A percentile compares a stretch with the other conserved stretches of the same genome.
Evolutionary conservation across 2,888 invertebrate genomes (phyloP).

Genomic region (Xestia sexstrigata): DNA sequence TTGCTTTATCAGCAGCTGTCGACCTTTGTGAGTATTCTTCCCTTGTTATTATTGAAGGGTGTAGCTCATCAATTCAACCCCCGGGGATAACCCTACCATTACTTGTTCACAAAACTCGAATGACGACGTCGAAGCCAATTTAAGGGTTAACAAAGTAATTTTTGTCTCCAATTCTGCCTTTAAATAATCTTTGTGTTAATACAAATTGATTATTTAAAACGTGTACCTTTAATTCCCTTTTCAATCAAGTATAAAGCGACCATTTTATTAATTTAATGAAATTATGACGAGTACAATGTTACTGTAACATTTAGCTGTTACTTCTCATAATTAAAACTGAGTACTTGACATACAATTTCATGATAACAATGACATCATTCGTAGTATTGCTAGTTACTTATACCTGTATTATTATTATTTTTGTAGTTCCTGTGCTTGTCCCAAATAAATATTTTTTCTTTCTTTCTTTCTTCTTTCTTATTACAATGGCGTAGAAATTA

Average conservation of each 20-base stretch:
- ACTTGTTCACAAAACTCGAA: slow-evolving; percentile 11
- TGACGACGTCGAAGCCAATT: slow-evolving; percentile 24
- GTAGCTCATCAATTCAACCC: slow-evolving; percentile 19
- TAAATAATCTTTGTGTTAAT: background rate
- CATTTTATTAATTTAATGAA: slow-evolving; percentile 34
- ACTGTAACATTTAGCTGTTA: slow-evolving; percentile 23
- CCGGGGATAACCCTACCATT: slow-evolving; percentile 9
- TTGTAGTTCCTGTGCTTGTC: too few species aligned
- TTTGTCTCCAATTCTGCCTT: background rate
- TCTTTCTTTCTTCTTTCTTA: too few species aligned
- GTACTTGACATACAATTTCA: slow-evolving; percentile 26
- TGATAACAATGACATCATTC: slow-evolving; percentile 47
- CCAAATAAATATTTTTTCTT: too few species aligned
- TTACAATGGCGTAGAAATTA: background rate
- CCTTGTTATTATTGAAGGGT: slow-evolving; percentile 28
- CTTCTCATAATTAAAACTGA: slow-evolving; percentile 44
- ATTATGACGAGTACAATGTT: slow-evolving; percentile 2
- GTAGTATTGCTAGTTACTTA: background rate
- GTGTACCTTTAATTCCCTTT: background rate
- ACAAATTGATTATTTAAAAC: background rate
- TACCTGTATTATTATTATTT: too few species aligned
- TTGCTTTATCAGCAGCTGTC: slow-evolving; percentile 43
- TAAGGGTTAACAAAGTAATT: background rate
- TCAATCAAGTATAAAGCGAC: slow-evolving; percentile 21
- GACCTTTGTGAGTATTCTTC: slow-evolving; percentile 54